Conservation (phyloP, 2,113 vertebrate species). For the human region DNA sequence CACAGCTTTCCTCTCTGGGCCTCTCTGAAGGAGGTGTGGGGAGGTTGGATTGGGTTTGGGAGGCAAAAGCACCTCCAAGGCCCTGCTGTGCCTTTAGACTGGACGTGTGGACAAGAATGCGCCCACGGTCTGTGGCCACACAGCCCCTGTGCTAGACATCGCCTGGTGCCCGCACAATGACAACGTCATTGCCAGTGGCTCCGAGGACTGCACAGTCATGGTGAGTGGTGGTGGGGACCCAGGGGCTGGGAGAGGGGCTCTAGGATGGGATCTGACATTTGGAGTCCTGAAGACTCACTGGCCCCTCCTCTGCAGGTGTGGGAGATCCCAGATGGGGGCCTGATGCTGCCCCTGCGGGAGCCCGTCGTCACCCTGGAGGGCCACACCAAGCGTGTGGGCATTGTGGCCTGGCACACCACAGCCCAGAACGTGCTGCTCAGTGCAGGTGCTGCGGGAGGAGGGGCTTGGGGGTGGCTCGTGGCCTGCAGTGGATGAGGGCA, state of each 20-base stretch:
- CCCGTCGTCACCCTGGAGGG: constrained; percentile 92
- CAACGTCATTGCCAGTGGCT: constrained; percentile 93
- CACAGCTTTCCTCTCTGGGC: neutral
- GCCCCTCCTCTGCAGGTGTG: constrained; percentile 85
- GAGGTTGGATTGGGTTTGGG: neutral
- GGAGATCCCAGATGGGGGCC: constrained; percentile 92
- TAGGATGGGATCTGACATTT: neutral
- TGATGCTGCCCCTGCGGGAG: constrained; percentile 85
- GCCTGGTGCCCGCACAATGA: constrained; percentile 95
- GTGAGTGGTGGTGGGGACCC: constrained; percentile 26
- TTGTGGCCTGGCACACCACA: constrained; percentile 92
- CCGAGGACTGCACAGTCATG: constrained; percentile 94
- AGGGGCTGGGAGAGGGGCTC: neutral
- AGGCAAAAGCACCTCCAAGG: neutral
- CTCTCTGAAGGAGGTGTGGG: neutral
- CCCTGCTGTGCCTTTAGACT: constrained; percentile 82
- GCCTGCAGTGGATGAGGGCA: neutral
- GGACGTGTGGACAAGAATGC: constrained; percentile 92
- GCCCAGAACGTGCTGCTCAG: constrained; percentile 93
- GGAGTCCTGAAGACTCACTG: neutral
- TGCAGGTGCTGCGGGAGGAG: constrained; percentile 84
- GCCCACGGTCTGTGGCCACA: constrained; percentile 92
- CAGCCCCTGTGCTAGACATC: constrained; percentile 92
- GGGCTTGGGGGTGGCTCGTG: neutral
- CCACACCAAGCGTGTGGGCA: constrained; percentile 93